Percentiles rank a stretch among this genome's conserved stretches.
Conservation (phyloP, 2,888 invertebrate species). For the Notodonta dromedarius region DNA sequence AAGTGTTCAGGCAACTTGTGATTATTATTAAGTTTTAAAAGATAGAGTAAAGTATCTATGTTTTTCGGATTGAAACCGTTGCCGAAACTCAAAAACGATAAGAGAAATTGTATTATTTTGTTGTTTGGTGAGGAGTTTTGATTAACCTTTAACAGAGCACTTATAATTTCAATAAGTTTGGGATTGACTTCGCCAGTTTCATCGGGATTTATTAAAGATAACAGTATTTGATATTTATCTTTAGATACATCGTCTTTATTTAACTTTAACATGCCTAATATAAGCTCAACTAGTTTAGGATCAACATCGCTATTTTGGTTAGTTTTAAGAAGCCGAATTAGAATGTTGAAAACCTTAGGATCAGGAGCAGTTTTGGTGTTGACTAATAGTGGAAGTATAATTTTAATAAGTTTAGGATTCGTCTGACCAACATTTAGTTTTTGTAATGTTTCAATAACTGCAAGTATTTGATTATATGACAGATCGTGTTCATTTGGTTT, state of each 20-base stretch:
- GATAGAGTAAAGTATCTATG: background rate
- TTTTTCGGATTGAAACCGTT: background rate
- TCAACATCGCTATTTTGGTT: conserved; percentile 14
- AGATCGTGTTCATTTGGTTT: conserved; percentile 5
- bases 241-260: conserved; percentile 1
- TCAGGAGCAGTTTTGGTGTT: conserved; percentile 4
- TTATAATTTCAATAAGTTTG: conserved; percentile 6
- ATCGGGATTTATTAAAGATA: background rate
- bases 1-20: background rate
- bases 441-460: background rate
- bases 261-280: conserved; percentile 19
- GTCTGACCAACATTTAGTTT: conserved; percentile 9
- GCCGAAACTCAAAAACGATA: background rate
- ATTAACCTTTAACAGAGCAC: background rate
- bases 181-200: conserved; percentile 1
- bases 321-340: conserved; percentile 17
- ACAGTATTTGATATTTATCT: background rate
- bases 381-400: conserved; percentile 16
- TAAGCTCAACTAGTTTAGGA: conserved; percentile 21
- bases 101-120: conserved; percentile 1
- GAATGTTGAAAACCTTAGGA: background rate
- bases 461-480: background rate
- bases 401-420: conserved; percentile 7
- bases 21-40: conserved; percentile 5
- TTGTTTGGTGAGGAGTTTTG: background rate